Conservation (phyloP, 1,140 invertebrate species). For the Sminthurides bifidus region DNA sequence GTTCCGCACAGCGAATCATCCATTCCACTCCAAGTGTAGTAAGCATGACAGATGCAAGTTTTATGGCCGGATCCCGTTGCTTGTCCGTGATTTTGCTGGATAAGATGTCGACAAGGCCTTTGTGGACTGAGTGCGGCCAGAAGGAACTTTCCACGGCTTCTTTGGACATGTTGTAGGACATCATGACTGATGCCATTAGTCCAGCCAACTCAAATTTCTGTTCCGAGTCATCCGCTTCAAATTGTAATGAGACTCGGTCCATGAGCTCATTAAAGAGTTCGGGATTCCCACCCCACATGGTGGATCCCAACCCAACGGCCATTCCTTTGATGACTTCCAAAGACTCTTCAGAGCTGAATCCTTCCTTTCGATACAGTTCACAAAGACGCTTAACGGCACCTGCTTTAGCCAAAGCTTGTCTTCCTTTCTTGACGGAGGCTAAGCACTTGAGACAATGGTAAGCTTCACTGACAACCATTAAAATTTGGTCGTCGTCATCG, state of each 20-base stretch:
- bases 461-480: constrained; percentile 71
- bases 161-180: constrained; percentile 48
- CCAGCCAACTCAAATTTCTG: constrained; percentile 73
- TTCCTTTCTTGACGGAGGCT: constrained; percentile 55
- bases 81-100: constrained; percentile 72
- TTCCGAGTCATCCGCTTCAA: constrained; percentile 72
- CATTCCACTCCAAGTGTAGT: constrained; percentile 73
- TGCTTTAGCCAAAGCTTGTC: constrained; percentile 58
- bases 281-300: constrained; percentile 53
- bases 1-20: constrained; percentile 57
- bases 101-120: constrained; percentile 65
- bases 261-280: constrained; percentile 67
- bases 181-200: constrained; percentile 57
- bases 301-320: constrained; percentile 40
- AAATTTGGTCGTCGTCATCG: constrained; percentile 65
- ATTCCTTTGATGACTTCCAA: constrained; percentile 59
- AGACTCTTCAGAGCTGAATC: constrained; percentile 74
- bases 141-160: constrained; percentile 51
- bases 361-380: constrained; percentile 69
- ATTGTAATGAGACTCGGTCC: constrained; percentile 70
- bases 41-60: constrained; percentile 63
- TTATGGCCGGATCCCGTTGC: constrained; percentile 74
- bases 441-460: constrained; percentile 71
- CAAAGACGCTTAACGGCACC: constrained; percentile 67
- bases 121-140: constrained; percentile 65